Base-by-base conservation (phyloP, 1,140 invertebrate genomes). In the Drosophila orena region DNA sequence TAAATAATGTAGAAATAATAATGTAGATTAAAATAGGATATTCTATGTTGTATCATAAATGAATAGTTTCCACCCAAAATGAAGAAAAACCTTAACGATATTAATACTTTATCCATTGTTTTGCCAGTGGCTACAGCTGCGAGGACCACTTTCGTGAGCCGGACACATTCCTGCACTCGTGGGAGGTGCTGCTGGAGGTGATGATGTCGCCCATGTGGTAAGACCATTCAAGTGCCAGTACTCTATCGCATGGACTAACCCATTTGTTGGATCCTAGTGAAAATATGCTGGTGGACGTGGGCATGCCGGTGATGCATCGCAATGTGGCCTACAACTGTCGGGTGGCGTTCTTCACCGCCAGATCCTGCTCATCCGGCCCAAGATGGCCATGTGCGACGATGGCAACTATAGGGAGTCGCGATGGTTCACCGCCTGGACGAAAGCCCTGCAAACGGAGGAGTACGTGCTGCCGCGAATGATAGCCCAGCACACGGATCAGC, bases 141-240 rank as follows among this genome's bases (percentile, higher is more conserved):
- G 97, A 98, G 91, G 99, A 99, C 93, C 99, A 99, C 92, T 99
- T 99, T 92, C 96, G 97, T 83, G 99, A 99, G 92, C 95, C 96
- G 43, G 99, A 99, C 91, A 99, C 99, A 8, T 95, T 96, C 76
- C 93, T 97, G 0, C 99, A 99, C 92, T 97, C 97, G 12, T 99
- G 98, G 98, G 97, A 99, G 93, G 97, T 98, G 11, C 89, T 99
- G 0, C 94, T 95, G 0, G 95, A 96, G 71, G 93, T 99, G 3
- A 93, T 99, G 24, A 95, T 95, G 56, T 95, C 96, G 56, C 94
- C 96, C 1, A 93, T 96, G 15, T 97, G 96, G 92, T 92, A 64
- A 78, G 75, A 57, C 24, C 6, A 2, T 5, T 22, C 3, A 6
- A 24, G 1, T 8, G 6, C 22, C n/a, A n/a, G 0, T 2, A 8